Conservation (phyloP, 2,888 invertebrate genomes). For the Eucriotettix oculatus region DNA sequence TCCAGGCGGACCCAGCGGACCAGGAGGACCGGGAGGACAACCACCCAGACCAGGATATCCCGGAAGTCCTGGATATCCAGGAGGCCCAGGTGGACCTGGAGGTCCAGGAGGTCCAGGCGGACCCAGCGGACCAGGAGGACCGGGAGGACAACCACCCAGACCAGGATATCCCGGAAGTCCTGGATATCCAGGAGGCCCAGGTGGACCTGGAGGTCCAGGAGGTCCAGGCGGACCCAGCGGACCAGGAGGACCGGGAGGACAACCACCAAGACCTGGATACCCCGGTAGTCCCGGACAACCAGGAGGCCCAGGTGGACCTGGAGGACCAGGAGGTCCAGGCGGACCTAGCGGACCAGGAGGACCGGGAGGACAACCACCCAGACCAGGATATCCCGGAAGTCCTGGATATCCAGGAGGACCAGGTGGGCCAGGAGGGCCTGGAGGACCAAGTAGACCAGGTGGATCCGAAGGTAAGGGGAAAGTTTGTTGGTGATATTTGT, state of each 20-base stretch:
- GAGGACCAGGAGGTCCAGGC: constrained; percentile 7
- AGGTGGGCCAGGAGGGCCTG: constrained; percentile 7
- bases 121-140: constrained; percentile 13
- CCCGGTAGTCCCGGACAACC: constrained; percentile 9
- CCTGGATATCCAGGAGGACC: constrained; percentile 5
- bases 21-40: constrained; percentile 15
- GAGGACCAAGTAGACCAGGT: constrained; percentile 13
- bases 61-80: constrained; percentile 5
- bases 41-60: constrained; percentile 4
- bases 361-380: constrained; percentile 7
- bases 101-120: constrained; percentile 16
- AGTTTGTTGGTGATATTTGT: too few species aligned
- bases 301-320: constrained; percentile 7
- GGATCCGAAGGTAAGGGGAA: constrained; percentile 16
- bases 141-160: constrained; percentile 20
- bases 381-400: constrained; percentile 8
- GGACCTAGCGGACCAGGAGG: constrained; percentile 8
- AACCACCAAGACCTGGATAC: constrained; percentile 8
- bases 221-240: constrained; percentile 15
- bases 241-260: constrained; percentile 9
- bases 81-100: constrained; percentile 14
- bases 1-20: constrained; percentile 15
- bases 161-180: constrained; percentile 15
- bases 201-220: constrained; percentile 2
- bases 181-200: constrained; percentile 2